A percentile compares a stretch with the other conserved stretches of the same genome.
These are phyloP conservation scores for Catostomus latipinnis DNA, from an alignment of 2,797 vertebrate genomes.

Conservation along the genomic window DNA sequence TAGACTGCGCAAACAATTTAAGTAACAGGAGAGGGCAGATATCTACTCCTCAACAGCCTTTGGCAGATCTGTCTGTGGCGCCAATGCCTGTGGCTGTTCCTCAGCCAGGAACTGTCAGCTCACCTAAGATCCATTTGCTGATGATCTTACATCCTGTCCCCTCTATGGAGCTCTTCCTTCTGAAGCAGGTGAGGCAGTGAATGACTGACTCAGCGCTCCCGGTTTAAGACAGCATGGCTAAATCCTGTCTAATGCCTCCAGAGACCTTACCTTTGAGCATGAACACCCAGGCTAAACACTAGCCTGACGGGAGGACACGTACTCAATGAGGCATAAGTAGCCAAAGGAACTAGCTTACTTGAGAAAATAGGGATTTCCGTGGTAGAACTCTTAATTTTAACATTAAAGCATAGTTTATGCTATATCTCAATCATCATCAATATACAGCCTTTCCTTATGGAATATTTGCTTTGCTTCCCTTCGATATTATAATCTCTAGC, in stretches of 20 bases:
- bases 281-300: background rate
- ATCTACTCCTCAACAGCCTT: background rate
- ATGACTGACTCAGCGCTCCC: conserved; percentile 48
- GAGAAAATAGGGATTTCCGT: background rate
- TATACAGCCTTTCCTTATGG: background rate
- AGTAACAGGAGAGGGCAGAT: background rate
- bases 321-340: background rate
- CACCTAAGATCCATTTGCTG: conserved; percentile 60
- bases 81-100: conserved; percentile 28
- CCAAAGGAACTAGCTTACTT: background rate
- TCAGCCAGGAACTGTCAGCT: conserved; percentile 56
- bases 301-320: background rate
- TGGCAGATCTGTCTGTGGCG: no score
- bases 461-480: conserved; percentile 5
- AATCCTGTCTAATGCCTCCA: conserved; percentile 41
- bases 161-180: conserved; percentile 43
- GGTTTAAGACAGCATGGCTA: conserved; percentile 1
- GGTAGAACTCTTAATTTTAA: background rate
- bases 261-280: conserved; percentile 23
- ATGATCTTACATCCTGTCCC: conserved; percentile 57
- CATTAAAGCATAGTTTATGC: background rate
- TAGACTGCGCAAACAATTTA: background rate
- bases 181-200: conserved; percentile 21
- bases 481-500: background rate
- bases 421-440: background rate